Evolutionary conservation across 2,113 vertebrate species (phyloP), one percentile per base, ranked within the genome.

Genomic region (Archocentrus centrarchus): DNA sequence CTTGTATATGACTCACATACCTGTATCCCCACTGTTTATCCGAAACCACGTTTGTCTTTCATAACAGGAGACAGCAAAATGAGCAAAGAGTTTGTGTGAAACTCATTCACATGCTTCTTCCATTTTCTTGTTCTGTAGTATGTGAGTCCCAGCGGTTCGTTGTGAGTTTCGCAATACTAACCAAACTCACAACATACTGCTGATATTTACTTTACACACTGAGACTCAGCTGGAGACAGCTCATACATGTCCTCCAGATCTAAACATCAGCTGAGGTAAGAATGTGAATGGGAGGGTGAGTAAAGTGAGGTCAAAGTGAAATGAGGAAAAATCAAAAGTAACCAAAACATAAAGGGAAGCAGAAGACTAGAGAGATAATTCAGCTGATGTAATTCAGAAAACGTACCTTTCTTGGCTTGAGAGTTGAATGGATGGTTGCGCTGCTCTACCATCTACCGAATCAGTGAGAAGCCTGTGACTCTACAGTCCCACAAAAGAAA

Each of bases 371-470:
- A 66, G 60, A 11, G 50, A 64, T 17, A 5, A 53, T 59, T 10
- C 30, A 11, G 22, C 22, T 11, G 50, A 53, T 88, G 24, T 41
- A 17, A 50, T 32, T 82, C 22, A 80, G 15, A 77, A 27, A 57
- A 81, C 88, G 87, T 68, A 93, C 90, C 90, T 76, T 58, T 6
- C 24, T 57, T 30, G 11, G 30, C 11, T 11, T 20, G 47, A 70
- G 41, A 17, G 41, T 53, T 55, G 77, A 78, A 80, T 80, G 81
- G 57, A 59, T 32, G 13, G 47, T 58, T 4, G 1, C 18, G 2
- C 18, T 11, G n/a, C 76, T 80, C 41, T 75, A 24, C 59, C 66
- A 68, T 81, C 64, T 80, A 24, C 50, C 55, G 9, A 62, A 47
- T 84, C 68, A 53, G 37, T 24, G 3, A 53, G 60, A 27, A 44